Evolutionary conservation across 2,113 vertebrate genomes (phyloP).

Genomic region (Nothocercus julius): DNA sequence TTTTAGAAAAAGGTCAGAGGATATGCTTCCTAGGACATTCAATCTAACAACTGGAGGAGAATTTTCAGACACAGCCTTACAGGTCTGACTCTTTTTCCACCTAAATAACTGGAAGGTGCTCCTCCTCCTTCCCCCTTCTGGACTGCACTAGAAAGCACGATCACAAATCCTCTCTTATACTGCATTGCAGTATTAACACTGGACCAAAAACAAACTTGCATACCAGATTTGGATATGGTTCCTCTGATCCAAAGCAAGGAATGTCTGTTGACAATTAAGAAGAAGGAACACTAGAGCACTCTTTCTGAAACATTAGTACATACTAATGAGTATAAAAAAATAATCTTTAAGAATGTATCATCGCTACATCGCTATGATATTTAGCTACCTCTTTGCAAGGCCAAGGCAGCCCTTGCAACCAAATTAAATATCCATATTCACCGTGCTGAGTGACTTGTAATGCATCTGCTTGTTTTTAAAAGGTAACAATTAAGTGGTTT

Average conservation of each 20-base stretch:
- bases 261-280: neutral
- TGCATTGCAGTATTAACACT: slow-evolving; percentile 38
- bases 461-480: neutral
- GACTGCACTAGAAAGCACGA: neutral
- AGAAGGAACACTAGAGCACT: neutral
- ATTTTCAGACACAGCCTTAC: slow-evolving; percentile 9
- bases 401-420: neutral
- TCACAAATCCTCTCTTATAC: neutral
- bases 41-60: neutral
- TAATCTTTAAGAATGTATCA: neutral
- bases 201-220: slow-evolving; percentile 52
- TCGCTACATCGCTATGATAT: neutral
- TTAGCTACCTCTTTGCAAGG: neutral
- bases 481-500: neutral
- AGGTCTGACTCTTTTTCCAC: neutral
- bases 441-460: neutral
- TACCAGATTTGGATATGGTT: neutral
- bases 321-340: neutral
- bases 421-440: neutral
- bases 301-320: neutral
- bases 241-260: neutral
- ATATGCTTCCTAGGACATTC: neutral
- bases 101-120: neutral
- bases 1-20: neutral
- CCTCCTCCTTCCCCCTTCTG: neutral